phyloP scores from a whole-genome alignment of 2,113 vertebrate species.

The Plotosus lineatus region DNA sequence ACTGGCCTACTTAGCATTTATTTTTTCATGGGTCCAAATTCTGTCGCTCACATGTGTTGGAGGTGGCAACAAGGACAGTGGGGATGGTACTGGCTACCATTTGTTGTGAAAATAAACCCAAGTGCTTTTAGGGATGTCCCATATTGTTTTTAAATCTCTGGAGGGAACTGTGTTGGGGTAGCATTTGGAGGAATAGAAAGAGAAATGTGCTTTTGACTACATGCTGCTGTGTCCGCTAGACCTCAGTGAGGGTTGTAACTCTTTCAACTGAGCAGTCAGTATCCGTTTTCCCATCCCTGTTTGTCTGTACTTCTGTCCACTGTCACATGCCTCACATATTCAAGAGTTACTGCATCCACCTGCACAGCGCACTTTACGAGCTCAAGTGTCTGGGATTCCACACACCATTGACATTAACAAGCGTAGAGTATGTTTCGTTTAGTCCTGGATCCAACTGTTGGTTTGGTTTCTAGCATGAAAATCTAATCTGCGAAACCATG shows the following conservation, averaged over 20 bases:
- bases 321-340: slow-evolving; percentile 38
- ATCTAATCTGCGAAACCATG: background rate
- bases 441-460: background rate
- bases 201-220: slow-evolving; percentile 29
- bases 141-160: slow-evolving; percentile 26
- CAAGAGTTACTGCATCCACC: slow-evolving; percentile 37
- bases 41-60: slow-evolving; percentile 3
- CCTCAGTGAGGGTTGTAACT: slow-evolving; percentile 37
- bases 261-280: slow-evolving; percentile 38
- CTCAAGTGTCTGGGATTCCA: background rate
- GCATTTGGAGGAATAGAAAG: background rate
- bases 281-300: slow-evolving; percentile 30
- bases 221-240: slow-evolving; percentile 19
- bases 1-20: slow-evolving; percentile 6
- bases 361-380: slow-evolving; percentile 24
- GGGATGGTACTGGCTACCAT: slow-evolving; percentile 1
- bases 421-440: background rate
- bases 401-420: slow-evolving; percentile 1
- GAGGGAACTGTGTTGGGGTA: slow-evolving; percentile 29
- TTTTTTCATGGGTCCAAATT: slow-evolving; percentile 3
- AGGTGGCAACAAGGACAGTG: slow-evolving; percentile 17
- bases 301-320: slow-evolving; percentile 15
- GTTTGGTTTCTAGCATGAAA: background rate
- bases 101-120: slow-evolving; percentile 37
- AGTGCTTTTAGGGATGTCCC: slow-evolving; percentile 14